Conservation (phyloP, 2,797 vertebrate species). For the Rhinichthys osculus region DNA sequence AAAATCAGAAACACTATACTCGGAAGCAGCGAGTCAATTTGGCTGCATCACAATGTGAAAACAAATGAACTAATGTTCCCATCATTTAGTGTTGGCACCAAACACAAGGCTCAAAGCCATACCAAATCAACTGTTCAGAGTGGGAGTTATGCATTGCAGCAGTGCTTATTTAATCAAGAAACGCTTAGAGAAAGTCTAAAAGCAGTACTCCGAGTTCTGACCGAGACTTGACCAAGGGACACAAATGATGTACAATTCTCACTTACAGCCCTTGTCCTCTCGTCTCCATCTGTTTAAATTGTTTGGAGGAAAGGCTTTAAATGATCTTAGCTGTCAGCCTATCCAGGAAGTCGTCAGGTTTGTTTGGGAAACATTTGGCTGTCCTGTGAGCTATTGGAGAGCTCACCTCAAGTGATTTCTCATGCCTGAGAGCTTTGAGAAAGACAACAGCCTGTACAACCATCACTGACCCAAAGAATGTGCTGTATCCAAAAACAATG, state of each 20-base stretch:
- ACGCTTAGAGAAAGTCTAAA: constrained; percentile 53
- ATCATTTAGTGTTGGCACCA: constrained; percentile 24
- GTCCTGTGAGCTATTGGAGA: constrained; percentile 33
- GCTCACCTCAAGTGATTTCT: constrained; percentile 33
- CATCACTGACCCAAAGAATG: constrained; percentile 30
- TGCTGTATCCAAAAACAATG: not conserved
- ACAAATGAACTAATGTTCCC: constrained; percentile 47
- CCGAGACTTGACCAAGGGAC: constrained; percentile 39
- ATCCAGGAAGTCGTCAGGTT: constrained; percentile 54
- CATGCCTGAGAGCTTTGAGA: constrained; percentile 27
- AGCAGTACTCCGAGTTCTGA: constrained; percentile 33
- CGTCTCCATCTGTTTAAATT: constrained; percentile 58
- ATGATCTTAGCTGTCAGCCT: constrained; percentile 56
- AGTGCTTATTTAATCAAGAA: constrained; percentile 56
- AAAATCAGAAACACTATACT: not conserved
- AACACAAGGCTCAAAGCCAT: constrained; percentile 21
- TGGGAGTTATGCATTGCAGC: constrained; percentile 22
- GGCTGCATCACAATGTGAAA: constrained; percentile 42
- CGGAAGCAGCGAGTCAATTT: constrained; percentile 1
- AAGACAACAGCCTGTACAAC: constrained; percentile 30
- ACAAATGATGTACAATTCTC: not conserved
- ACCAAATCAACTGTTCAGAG: constrained; percentile 14
- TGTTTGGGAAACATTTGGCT: constrained; percentile 39
- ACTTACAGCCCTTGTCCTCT: constrained; percentile 26
- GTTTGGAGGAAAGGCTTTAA: constrained; percentile 53